Evolutionary conservation across 2,113 vertebrate genomes (phyloP).

Genomic region (Protobothrops mucrosquamatus): DNA sequence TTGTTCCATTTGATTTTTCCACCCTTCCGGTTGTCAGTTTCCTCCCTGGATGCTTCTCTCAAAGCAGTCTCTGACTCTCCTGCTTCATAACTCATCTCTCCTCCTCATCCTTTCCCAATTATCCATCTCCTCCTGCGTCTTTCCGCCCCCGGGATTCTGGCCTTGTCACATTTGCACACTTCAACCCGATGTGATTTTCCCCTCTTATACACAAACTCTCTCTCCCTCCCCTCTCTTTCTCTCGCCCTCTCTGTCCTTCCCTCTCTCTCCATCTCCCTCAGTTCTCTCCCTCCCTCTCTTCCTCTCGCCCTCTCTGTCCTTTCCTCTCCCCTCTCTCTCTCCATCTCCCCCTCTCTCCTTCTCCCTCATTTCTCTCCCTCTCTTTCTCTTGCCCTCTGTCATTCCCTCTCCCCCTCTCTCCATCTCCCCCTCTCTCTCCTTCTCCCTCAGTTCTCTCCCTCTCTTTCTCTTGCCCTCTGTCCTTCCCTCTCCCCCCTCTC

Average conservation of each 20-base stretch:
- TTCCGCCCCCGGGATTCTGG: not conserved
- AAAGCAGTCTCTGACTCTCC: not conserved
- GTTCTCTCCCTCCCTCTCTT: too few species aligned
- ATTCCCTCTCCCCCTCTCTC: not conserved
- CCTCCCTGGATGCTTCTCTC: not conserved
- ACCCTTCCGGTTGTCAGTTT: not conserved
- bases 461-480: accelerated
- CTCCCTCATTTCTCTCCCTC: constrained; percentile 3
- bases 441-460: too few species aligned
- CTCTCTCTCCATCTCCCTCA: too few species aligned
- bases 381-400: too few species aligned
- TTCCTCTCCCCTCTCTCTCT: too few species aligned
- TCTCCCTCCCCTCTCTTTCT: too few species aligned
- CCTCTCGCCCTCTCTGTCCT: too few species aligned
- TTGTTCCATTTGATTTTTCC: not conserved
- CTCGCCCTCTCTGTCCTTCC: too few species aligned
- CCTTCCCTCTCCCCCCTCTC: too few species aligned
- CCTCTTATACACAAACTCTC: constrained; percentile 17
- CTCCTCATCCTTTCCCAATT: not conserved
- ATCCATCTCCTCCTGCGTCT: not conserved
- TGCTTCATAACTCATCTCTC: not conserved
- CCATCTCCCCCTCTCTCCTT: too few species aligned
- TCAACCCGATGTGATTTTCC: constrained; percentile 1
- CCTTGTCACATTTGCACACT: not conserved
- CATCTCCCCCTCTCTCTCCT: too few species aligned